Percentiles rank a stretch among this genome's conserved stretches.
Conservation (phyloP, 2,888 invertebrate genomes). For the Dolichopus griseipennis region DNA sequence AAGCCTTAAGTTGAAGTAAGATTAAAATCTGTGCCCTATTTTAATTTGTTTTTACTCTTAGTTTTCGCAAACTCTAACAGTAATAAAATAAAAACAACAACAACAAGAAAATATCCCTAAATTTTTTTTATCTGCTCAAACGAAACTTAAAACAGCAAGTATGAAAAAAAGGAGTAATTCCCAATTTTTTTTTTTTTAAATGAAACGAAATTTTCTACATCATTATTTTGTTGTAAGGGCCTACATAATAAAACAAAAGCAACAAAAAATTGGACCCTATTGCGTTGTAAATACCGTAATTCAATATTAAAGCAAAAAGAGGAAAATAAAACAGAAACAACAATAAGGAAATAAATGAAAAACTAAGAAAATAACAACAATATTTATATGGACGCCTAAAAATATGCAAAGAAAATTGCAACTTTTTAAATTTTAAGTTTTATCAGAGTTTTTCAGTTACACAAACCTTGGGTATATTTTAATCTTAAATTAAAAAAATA, state of each 20-base stretch:
- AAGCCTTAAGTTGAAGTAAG: too few relatives aligned
- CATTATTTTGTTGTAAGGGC: not conserved
- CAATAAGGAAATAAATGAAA: not conserved
- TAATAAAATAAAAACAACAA: too few relatives aligned
- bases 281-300: constrained; percentile 6
- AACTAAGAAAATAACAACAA: not conserved
- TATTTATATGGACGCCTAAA: not conserved
- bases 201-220: not conserved
- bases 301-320: not conserved
- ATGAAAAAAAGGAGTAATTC: not conserved
- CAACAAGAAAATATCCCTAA: too few relatives aligned
- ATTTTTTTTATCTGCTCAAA: too few relatives aligned
- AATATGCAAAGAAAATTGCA: too few relatives aligned
- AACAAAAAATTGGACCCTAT: not conserved
- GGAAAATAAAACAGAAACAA: not conserved
- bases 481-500: too few relatives aligned
- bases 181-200: not conserved
- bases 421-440: too few relatives aligned
- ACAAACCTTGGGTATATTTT: too few relatives aligned
- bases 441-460: too few relatives aligned
- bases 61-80: too few relatives aligned
- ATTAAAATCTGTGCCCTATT: too few relatives aligned
- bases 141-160: not conserved
- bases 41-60: too few relatives aligned
- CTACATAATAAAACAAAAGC: not conserved